Evolutionary conservation across 2,888 invertebrate species (phyloP).

Genomic region (Malthinus flaveolus): DNA sequence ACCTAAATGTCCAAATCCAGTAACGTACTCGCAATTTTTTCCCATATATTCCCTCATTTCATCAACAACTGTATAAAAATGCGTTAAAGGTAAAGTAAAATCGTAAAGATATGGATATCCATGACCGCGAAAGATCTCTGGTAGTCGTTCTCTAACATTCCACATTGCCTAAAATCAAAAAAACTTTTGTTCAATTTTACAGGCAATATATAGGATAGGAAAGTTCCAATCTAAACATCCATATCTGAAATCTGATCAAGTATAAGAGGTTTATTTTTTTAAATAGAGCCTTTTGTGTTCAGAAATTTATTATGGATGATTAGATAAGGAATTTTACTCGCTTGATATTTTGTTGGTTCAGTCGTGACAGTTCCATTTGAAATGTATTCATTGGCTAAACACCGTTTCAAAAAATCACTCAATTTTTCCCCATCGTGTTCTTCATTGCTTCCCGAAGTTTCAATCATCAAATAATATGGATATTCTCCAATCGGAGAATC

Average conservation of each 20-base stretch:
- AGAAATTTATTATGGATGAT: too few relatives aligned
- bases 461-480: slow-evolving; percentile 83
- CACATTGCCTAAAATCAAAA: slow-evolving; percentile 67
- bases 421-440: slow-evolving; percentile 87
- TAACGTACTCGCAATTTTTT: slow-evolving; percentile 63
- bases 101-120: slow-evolving; percentile 94
- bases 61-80: slow-evolving; percentile 82
- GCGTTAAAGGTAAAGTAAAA: slow-evolving; percentile 78
- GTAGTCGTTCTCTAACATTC: slow-evolving; percentile 82
- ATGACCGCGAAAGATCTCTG: slow-evolving; percentile 71
- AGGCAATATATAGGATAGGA: too few relatives aligned
- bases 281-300: too few relatives aligned
- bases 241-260: too few relatives aligned
- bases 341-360: slow-evolving; percentile 77
- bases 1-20: slow-evolving; percentile 96
- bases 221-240: too few relatives aligned
- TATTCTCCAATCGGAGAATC: slow-evolving; percentile 66
- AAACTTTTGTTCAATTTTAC: background rate
- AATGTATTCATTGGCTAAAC: slow-evolving; percentile 71
- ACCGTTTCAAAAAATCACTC: slow-evolving; percentile 70
- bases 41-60: slow-evolving; percentile 67
- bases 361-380: slow-evolving; percentile 81
- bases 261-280: too few relatives aligned
- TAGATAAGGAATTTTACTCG: too few relatives aligned
- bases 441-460: slow-evolving; percentile 83